Conservation (phyloP, 2,888 invertebrate genomes). For the Sphecodes monilicornis region DNA sequence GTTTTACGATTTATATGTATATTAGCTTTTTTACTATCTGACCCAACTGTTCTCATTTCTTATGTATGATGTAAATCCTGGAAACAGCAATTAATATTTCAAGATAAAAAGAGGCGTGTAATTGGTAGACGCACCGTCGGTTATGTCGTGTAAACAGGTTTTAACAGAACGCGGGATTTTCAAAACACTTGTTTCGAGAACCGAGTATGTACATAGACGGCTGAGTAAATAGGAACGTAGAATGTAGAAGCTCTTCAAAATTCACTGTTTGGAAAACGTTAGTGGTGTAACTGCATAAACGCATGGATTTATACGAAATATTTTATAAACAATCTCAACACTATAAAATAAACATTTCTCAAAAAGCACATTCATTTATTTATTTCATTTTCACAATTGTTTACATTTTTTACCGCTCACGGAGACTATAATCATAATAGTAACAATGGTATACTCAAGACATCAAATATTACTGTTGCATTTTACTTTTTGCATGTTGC, state of each 20-base stretch:
- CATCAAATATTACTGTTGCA: too few species aligned
- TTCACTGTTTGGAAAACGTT: background rate
- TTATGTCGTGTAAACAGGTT: background rate
- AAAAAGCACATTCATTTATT: background rate
- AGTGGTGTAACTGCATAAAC: background rate
- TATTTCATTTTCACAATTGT: background rate
- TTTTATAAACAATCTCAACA: background rate
- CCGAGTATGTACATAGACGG: background rate
- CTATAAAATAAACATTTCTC: background rate
- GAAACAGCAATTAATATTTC: background rate
- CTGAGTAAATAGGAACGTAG: background rate
- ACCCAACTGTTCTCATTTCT: background rate
- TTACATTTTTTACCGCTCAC: background rate
- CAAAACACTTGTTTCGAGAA: background rate
- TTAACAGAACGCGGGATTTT: background rate
- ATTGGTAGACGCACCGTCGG: background rate
- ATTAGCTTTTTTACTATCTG: background rate
- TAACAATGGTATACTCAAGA: too few species aligned
- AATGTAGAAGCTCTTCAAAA: background rate
- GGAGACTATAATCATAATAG: too few species aligned
- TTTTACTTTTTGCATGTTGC: too few species aligned
- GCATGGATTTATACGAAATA: background rate
- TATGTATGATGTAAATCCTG: background rate
- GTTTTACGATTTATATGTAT: background rate
- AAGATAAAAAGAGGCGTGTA: background rate